phyloP scores from a whole-genome alignment of 2,888 invertebrate genomes.

The Netelia virgata region DNA sequence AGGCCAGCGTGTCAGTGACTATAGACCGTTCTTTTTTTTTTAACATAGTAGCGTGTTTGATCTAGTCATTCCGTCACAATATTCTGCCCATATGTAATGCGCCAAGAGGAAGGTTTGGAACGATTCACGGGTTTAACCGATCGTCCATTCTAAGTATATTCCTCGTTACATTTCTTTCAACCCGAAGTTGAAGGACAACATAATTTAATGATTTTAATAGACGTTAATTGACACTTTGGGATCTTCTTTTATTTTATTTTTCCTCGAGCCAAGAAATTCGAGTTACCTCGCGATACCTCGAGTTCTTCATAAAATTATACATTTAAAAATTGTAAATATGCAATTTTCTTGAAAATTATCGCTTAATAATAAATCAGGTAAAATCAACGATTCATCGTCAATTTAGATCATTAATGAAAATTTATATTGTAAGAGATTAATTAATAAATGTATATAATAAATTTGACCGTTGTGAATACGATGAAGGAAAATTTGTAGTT shows the following conservation, averaged over 20 bases:
- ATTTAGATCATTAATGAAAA: no score
- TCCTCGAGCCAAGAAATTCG: neutral
- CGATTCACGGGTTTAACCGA: conserved; percentile 8
- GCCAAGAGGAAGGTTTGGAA: neutral
- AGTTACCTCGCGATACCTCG: neutral
- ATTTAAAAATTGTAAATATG: no score
- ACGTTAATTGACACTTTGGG: conserved; percentile 1
- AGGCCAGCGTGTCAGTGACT: conserved; percentile 45
- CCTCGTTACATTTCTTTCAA: neutral
- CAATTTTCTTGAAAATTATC: no score
- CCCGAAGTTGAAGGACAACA: neutral
- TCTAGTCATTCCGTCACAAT: conserved; percentile 3
- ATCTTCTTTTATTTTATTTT: conserved; percentile 17
- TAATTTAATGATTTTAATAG: neutral
- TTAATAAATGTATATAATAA: no score
- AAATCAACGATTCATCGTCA: no score
- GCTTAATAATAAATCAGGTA: no score
- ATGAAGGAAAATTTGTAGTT: neutral
- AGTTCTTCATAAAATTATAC: no score
- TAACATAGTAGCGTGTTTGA: conserved; percentile 7
- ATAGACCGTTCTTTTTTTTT: conserved; percentile 39
- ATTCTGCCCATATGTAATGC: neutral
- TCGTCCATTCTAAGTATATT: neutral
- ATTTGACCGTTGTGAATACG: no score
- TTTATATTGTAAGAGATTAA: no score